Evolutionary conservation across 1,140 invertebrate species (phyloP).

Genomic region (Cyrtorhinus lividipennis): DNA sequence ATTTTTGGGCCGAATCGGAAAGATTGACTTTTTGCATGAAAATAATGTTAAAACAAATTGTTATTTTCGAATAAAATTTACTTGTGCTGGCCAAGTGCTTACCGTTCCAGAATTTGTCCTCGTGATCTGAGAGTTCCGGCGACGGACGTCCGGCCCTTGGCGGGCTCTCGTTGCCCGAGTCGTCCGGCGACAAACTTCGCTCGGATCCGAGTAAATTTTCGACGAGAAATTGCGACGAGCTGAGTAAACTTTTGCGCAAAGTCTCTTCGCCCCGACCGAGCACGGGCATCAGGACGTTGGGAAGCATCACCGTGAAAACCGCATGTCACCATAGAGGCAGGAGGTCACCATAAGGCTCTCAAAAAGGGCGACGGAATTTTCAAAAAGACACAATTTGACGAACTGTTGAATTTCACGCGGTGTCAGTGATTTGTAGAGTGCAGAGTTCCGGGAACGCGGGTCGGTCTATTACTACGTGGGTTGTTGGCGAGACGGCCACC

Average conservation of each 20-base stretch:
- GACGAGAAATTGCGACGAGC: slow-evolving; percentile 15
- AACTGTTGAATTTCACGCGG: background rate
- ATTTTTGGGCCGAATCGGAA: too few relatives aligned
- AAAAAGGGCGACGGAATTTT: too few relatives aligned
- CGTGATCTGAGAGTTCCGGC: slow-evolving; percentile 8
- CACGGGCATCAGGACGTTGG: slow-evolving; percentile 16
- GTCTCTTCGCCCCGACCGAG: slow-evolving; percentile 8
- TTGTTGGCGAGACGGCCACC: background rate
- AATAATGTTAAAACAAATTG: too few relatives aligned
- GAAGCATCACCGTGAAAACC: slow-evolving; percentile 18
- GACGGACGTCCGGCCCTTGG: background rate
- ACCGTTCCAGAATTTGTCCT: slow-evolving; percentile 10
- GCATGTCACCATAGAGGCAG: background rate
- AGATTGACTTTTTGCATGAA: too few relatives aligned
- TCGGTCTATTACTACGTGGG: too few relatives aligned
- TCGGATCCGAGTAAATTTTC: slow-evolving; percentile 12
- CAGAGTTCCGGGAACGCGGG: too few relatives aligned
- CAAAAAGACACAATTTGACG: too few relatives aligned
- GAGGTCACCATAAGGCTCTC: too few relatives aligned
- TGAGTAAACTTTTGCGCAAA: background rate
- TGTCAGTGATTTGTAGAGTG: too few relatives aligned
- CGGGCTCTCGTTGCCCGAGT: slow-evolving; percentile 5
- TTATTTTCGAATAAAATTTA: too few relatives aligned
- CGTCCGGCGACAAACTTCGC: slow-evolving; percentile 8
- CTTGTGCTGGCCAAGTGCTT: too few relatives aligned